A percentile compares a stretch with the other conserved stretches of the same genome.
Conservation (phyloP, 2,797 vertebrate species). For the Danionella dracula region DNA sequence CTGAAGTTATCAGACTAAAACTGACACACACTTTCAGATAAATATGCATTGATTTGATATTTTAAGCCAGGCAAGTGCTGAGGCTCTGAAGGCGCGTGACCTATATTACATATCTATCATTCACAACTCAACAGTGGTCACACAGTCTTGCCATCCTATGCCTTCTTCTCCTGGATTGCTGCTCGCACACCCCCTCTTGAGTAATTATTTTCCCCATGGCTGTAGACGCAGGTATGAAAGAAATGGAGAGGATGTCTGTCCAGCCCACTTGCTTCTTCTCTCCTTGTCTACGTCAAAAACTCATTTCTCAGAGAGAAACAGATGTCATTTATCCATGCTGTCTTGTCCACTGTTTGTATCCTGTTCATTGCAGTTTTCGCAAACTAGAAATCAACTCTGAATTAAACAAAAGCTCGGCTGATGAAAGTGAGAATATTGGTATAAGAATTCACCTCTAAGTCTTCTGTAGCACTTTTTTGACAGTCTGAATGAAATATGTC, state of each 20-base stretch:
- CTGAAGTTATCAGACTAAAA: neutral
- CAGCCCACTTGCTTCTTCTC: slow-evolving; percentile 5
- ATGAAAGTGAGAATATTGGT: neutral
- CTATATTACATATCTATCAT: neutral
- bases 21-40: neutral
- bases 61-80: neutral
- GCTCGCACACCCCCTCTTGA: slow-evolving; percentile 48
- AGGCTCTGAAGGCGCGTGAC: neutral
- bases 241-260: slow-evolving; percentile 33
- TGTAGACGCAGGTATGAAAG: slow-evolving; percentile 51
- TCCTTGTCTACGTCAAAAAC: slow-evolving; percentile 60
- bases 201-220: slow-evolving; percentile 70
- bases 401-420: slow-evolving; percentile 13
- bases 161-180: slow-evolving; percentile 12
- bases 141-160: neutral
- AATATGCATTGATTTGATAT: neutral
- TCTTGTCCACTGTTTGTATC: slow-evolving; percentile 24
- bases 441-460: neutral
- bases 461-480: neutral
- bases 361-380: slow-evolving; percentile 1
- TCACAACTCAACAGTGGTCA: slow-evolving; percentile 2
- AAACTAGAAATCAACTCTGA: slow-evolving; percentile 12
- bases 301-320: slow-evolving; percentile 66
- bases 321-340: slow-evolving; percentile 68
- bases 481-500: neutral